Base-by-base conservation (phyloP, 2,113 vertebrate species). In the Rhinoderma darwinii region DNA sequence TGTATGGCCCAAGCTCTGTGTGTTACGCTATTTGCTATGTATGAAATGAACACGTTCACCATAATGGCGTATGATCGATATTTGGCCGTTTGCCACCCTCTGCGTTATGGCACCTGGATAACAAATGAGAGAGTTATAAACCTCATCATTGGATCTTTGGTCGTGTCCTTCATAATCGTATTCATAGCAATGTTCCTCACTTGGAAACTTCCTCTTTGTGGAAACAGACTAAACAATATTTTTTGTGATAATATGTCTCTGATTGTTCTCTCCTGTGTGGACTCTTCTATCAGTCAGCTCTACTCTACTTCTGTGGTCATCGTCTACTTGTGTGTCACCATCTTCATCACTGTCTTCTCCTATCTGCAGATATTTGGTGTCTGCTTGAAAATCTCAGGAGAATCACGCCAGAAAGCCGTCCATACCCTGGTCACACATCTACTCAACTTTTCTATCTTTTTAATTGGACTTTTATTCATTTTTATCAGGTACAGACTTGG, bases 211-310 rank as follows among this genome's bases (percentile, higher is more conserved):
- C 51, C 83, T 84, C 47, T 76, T 30, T 84, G 83, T 66, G 83
- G 83, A 2, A n/a, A 56, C 37, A 50, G 39, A 9, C 76, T 84
- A 20, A 84, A 77, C 54, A 84, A 63, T 84, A 20, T 76, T 10
- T 32, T 75, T 76, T 84, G 83, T 84, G 83, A 84, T 15, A 61
- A 74, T 27, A 84, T 84, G 51, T 76, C 83, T 8, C 54, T 84
- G 18, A n/a, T 76, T 5, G 32, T 76, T 9, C 39, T 84, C 25
- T 54, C 83, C 17, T 84, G 83, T 15, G 37, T 11, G 1, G 50
- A 76, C 12, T 30, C 37, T 20, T 63, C 83, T 25, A 5, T 61
- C 47, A 59, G 54, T 44, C 43, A 30, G 5, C 18, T 61, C 39
- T 61, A 27, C 30, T 27, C 50, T 9, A 27, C 39, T 20, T 18